These are phyloP conservation scores for Scaptomyza reducta DNA, from an alignment of 2,888 invertebrate species.

Conservation along the genomic window DNA sequence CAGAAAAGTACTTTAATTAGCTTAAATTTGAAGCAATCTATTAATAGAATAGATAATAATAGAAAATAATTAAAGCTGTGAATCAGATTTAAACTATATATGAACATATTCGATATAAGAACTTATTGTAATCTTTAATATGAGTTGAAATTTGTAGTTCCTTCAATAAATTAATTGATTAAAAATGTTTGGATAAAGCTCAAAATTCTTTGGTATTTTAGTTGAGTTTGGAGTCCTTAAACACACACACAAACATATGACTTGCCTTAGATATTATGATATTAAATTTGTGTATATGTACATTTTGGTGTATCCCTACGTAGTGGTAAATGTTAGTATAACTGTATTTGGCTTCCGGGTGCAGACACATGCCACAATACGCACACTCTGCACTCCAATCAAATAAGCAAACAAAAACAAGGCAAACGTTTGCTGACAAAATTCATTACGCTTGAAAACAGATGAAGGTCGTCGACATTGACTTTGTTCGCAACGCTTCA, in stretches of 20 bases:
- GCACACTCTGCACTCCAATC: slow-evolving; percentile 54
- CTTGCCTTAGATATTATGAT: slow-evolving; percentile 7
- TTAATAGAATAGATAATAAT: no score
- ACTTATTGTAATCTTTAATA: no score
- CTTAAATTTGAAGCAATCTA: neutral
- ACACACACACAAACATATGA: neutral
- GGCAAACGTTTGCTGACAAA: slow-evolving; percentile 37
- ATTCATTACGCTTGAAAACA: slow-evolving; percentile 52
- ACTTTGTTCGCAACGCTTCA: slow-evolving; percentile 37
- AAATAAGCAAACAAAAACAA: slow-evolving; percentile 60
- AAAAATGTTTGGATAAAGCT: neutral
- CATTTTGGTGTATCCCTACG: slow-evolving; percentile 18
- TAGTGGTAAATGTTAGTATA: slow-evolving; percentile 35
- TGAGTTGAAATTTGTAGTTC: neutral
- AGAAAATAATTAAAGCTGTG: no score
- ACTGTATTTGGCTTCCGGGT: slow-evolving; percentile 49
- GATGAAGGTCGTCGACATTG: slow-evolving; percentile 15
- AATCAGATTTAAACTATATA: no score
- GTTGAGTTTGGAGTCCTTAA: neutral
- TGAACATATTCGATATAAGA: no score
- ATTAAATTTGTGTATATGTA: slow-evolving; percentile 18
- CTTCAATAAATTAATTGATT: neutral
- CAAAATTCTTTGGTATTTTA: neutral
- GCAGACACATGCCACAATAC: slow-evolving; percentile 36
- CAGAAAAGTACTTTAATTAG: neutral